Evolutionary conservation across 2,888 invertebrate species (phyloP), one percentile per base, ranked within the genome.

Genomic region (Petrolisthes cinctipes): DNA sequence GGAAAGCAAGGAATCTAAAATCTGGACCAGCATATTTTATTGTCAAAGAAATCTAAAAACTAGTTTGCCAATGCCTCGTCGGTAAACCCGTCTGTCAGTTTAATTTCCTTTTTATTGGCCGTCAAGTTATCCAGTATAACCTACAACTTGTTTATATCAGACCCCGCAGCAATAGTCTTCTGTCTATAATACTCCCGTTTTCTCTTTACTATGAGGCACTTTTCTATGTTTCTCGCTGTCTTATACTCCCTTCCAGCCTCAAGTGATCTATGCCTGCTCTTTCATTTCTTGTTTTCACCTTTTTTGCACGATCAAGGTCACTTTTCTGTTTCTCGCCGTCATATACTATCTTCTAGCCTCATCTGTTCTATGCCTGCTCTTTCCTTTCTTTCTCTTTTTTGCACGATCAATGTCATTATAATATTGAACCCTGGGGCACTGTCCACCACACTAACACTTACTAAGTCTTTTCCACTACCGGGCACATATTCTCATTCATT

Each of bases 181-280:
- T 9, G 75, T 75, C 75, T 75, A 23, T 75, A 75, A 75, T 9
- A 75, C 75, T 66, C 66, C 66, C 75, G 7, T 75, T 75, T 75
- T 23, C 75, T 75, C n/a, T 75, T 75, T 75, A 75, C 75, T 75
- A 75, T 75, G 75, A 75, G 75, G 75, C n/a, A 23, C 75, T 17
- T 75, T 20, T 23, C 75, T 75, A 14, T 75, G 66, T 66, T 75
- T 75, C 23, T 75, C 75, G 75, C 75, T 14, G 7, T 23, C n/a
- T 75, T 17, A 75, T 75, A 75, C n/a, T 75, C 75, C 75, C 75
- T 75, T 75, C 75, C n/a, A 75, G 23, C 75, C 7, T 75, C 75
- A 75, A 14, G 7, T 20, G 20, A 14, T 75, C 75, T 75, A 20
- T 9, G 75, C n/a, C 75, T 75, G 75, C 75, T 7, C n/a, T 75